Conservation (phyloP, 2,888 invertebrate genomes). For the Lottia scabra region DNA sequence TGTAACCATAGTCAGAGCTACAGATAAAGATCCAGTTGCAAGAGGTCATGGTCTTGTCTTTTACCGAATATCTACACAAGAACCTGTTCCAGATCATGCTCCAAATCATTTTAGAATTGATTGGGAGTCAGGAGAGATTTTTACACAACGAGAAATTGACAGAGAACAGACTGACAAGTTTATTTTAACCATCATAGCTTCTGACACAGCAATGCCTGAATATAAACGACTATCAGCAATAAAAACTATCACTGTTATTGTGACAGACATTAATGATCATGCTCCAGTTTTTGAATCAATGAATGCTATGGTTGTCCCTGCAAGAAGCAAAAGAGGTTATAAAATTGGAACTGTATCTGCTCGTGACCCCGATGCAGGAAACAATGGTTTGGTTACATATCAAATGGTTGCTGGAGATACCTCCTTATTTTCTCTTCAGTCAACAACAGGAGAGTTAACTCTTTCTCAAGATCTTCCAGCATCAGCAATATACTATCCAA, state of each 20-base stretch:
- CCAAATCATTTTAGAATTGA: conserved; percentile 87
- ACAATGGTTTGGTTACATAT: conserved; percentile 89
- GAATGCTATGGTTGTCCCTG: conserved; percentile 79
- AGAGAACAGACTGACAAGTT: conserved; percentile 91
- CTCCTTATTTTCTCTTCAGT: conserved; percentile 24
- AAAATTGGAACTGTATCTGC: conserved; percentile 85
- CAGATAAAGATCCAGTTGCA: conserved; percentile 93
- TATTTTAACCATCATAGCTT: conserved; percentile 88
- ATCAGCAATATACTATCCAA: background rate
- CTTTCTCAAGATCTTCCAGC: conserved; percentile 17
- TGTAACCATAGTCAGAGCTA: conserved; percentile 87
- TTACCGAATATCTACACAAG: conserved; percentile 86
- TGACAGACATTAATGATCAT: conserved; percentile 93
- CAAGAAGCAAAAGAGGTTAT: conserved; percentile 70
- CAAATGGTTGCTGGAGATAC: conserved; percentile 17
- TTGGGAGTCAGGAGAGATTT: conserved; percentile 86
- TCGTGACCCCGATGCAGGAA: conserved; percentile 88
- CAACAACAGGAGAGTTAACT: conserved; percentile 26
- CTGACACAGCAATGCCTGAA: conserved; percentile 85
- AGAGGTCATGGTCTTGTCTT: conserved; percentile 83
- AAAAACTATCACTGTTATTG: conserved; percentile 86
- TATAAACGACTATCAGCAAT: conserved; percentile 84
- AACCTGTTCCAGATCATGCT: conserved; percentile 73
- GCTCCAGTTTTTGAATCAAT: conserved; percentile 85
- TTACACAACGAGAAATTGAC: conserved; percentile 87